A percentile compares a stretch with the other conserved stretches of the same genome.
Conservation (phyloP, 2,888 invertebrate genomes). For the Leptarthrus brevirostris region DNA sequence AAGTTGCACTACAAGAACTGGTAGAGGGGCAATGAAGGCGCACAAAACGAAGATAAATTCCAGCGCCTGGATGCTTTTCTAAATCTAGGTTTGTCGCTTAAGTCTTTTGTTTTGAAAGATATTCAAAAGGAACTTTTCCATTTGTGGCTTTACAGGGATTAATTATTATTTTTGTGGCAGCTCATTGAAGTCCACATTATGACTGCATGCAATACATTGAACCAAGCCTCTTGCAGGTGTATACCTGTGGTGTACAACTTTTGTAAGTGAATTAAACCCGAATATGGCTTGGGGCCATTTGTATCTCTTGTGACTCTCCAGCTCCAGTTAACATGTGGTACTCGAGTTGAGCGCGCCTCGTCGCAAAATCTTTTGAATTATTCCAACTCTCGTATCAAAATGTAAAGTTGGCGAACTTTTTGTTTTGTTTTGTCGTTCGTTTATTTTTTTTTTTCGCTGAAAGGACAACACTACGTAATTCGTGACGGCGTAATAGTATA, state of each 20-base stretch:
- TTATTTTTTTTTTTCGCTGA: no score
- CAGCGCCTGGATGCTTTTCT: background rate
- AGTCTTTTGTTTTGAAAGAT: slow-evolving; percentile 47
- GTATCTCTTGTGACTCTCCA: slow-evolving; percentile 57
- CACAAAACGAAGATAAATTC: background rate
- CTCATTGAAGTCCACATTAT: background rate
- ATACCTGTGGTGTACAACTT: slow-evolving; percentile 6
- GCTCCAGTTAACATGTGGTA: slow-evolving; percentile 59
- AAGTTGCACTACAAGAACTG: background rate
- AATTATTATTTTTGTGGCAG: background rate
- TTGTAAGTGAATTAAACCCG: slow-evolving; percentile 43
- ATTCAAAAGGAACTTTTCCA: background rate
- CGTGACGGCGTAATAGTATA: no score
- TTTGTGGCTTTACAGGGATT: background rate
- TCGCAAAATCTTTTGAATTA: slow-evolving; percentile 47
- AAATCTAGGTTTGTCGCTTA: slow-evolving; percentile 51
- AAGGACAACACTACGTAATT: no score
- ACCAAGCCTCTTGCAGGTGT: slow-evolving; percentile 21
- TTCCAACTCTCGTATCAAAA: slow-evolving; percentile 34
- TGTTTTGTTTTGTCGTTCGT: no score
- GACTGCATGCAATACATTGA: background rate
- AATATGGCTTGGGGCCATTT: slow-evolving; percentile 58
- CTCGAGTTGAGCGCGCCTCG: slow-evolving; percentile 57
- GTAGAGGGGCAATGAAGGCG: background rate
- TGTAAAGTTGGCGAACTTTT: slow-evolving; percentile 30